Evolutionary conservation across 2,113 vertebrate genomes (phyloP).

Genomic region (Cyanistes caeruleus): DNA sequence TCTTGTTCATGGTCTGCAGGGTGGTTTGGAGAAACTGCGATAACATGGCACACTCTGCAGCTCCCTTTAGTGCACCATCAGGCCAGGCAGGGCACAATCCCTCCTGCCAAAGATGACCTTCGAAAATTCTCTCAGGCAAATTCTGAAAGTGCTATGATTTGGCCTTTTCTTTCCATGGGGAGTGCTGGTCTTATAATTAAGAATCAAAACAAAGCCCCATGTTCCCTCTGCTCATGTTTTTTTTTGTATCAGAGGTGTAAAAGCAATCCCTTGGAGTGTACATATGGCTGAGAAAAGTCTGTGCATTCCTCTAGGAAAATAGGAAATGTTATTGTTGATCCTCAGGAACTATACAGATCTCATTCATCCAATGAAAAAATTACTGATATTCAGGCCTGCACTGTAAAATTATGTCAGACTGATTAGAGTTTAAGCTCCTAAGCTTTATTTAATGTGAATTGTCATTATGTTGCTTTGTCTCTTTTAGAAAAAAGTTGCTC

Average conservation of each 20-base stretch:
- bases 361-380: background rate
- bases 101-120: background rate
- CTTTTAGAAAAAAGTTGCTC: background rate
- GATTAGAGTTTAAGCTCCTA: background rate
- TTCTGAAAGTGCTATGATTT: background rate
- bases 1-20: background rate
- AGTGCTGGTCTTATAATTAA: background rate
- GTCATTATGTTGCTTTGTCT: accelerated
- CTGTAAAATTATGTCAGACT: background rate
- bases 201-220: background rate
- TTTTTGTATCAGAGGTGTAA: background rate
- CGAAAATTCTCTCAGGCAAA: background rate
- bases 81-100: background rate
- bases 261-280: background rate
- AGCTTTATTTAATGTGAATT: background rate
- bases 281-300: background rate
- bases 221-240: background rate
- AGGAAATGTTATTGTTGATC: background rate
- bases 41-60: accelerated
- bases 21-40: background rate
- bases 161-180: background rate
- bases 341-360: background rate
- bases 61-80: background rate
- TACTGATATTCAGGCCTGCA: background rate
- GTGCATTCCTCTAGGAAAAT: background rate